These are phyloP conservation scores for Psilopogon haemacephalus DNA, from an alignment of 2,113 vertebrate genomes.

Conservation along the genomic window DNA sequence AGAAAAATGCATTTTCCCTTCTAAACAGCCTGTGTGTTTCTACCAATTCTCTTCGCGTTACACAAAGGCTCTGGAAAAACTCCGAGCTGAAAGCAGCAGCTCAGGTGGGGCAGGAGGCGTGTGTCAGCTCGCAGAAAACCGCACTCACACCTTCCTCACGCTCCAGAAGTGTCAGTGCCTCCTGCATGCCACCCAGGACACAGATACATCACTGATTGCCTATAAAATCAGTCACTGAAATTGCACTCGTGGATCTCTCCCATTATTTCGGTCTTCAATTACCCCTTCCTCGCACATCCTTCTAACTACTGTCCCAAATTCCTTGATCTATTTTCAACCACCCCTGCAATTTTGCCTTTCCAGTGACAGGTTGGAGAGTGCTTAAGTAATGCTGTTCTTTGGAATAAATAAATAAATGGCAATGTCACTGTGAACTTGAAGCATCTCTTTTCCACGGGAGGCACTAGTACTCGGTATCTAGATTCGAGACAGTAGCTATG, in stretches of 20 bases:
- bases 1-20: not conserved
- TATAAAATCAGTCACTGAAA: not conserved
- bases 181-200: not conserved
- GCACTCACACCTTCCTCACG: not conserved
- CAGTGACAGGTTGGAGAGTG: not conserved
- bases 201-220: not conserved
- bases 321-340: not conserved
- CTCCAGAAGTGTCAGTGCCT: not conserved
- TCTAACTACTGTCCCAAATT: not conserved
- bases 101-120: fast-evolving
- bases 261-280: not conserved
- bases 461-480: not conserved
- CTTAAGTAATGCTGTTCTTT: not conserved
- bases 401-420: not conserved
- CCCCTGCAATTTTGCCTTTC: not conserved
- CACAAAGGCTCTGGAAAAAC: not conserved
- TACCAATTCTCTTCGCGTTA: not conserved
- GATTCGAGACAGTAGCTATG: not conserved
- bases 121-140: not conserved
- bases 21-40: not conserved
- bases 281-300: not conserved
- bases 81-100: not conserved
- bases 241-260: not conserved
- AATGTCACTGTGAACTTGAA: conserved; percentile 21
- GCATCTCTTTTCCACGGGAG: not conserved